Evolutionary conservation across 2,888 invertebrate species (phyloP), one percentile per base, ranked within the genome.

Genomic region (Brachylomia viminalis): DNA sequence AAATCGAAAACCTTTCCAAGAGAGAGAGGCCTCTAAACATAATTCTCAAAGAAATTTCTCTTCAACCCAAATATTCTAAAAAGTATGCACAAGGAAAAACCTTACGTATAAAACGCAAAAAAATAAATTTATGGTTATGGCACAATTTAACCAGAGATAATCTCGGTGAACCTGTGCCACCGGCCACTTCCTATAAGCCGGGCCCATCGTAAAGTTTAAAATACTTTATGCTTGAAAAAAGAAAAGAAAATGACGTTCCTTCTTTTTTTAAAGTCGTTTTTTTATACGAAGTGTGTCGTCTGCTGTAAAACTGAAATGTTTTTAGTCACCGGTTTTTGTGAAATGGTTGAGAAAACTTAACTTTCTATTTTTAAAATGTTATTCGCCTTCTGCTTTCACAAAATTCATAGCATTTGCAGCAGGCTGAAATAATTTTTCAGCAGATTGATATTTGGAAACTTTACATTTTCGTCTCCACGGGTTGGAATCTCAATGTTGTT

Each of bases 121-220:
- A 85, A 86, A 81, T 1, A 88, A 87, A 90, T 87, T 90, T 90
- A 90, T 86, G 89, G 87, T 90, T 88, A 91, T 88, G 84, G 81
- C 85, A 79, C 85, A 82, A 86, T 90, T 88, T 87, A 88, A 89
- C 86, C 87, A 83, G 79, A 88, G 89, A 89, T 91, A 88, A 91
- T 91, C 89, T 88, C 80, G 66, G 87, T 86, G 87, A 84, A 87
- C 81, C 84, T 81, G 84, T 85, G 89, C 81, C 81, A 88, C 86
- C 74, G 80, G 74, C 67, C 79, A 79, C 77, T 86, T 82, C 73
- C 82, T 81, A 78, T 84, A 85, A 87, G 79, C 78, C 70, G 8
- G 69, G 72, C 67, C 77, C 80, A 79, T 77, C 77, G 83, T 84
- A 82, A 88, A 85, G 72, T 84, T 83, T 74, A 86, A 86, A 88